phyloP scores from a whole-genome alignment of 2,888 invertebrate genomes.

The Mythimna loreyi region DNA sequence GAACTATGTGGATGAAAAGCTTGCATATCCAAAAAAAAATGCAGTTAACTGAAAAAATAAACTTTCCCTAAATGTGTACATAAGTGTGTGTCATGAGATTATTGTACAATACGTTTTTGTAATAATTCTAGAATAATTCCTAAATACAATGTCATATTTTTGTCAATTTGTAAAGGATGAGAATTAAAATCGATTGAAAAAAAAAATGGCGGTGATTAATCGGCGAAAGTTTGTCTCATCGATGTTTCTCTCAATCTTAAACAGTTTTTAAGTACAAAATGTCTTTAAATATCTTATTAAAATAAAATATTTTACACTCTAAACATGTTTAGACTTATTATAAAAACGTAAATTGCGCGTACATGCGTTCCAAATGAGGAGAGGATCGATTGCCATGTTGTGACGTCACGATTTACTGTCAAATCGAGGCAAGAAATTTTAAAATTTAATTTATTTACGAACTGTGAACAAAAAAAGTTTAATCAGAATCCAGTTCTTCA shows the following conservation, averaged over 20 bases:
- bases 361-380: no score
- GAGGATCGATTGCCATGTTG: no score
- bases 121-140: conserved; percentile 44
- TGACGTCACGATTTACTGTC: no score
- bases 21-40: neutral
- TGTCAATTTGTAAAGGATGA: conserved; percentile 14
- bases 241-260: conserved; percentile 9
- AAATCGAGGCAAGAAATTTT: no score
- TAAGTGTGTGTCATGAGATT: conserved; percentile 29
- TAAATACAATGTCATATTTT: conserved; percentile 14
- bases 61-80: conserved; percentile 30
- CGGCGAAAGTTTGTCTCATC: conserved; percentile 6
- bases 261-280: conserved; percentile 5
- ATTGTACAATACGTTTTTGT: conserved; percentile 49
- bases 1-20: neutral
- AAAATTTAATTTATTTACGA: no score
- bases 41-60: neutral
- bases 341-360: conserved; percentile 45
- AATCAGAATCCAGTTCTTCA: no score
- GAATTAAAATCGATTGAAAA: neutral
- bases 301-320: neutral
- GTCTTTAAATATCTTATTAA: neutral
- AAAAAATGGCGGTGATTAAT: neutral
- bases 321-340: conserved; percentile 42
- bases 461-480: no score